These are phyloP conservation scores for Platycheirus albimanus DNA, from an alignment of 2,888 invertebrate species.

Conservation along the genomic window DNA sequence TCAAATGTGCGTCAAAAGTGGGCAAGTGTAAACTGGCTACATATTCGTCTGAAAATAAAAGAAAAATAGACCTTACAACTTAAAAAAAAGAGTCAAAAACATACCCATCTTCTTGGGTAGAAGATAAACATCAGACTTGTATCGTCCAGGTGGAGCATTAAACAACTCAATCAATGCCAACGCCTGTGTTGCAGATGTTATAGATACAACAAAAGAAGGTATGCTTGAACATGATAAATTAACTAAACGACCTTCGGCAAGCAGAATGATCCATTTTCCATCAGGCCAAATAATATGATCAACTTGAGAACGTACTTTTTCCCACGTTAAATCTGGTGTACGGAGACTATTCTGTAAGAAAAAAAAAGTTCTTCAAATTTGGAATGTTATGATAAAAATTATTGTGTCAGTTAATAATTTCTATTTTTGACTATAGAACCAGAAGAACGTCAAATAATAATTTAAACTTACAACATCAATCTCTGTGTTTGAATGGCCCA, in stretches of 20 bases:
- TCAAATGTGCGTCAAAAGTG: constrained; percentile 98
- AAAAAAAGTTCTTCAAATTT: constrained; percentile 47
- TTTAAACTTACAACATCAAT: constrained; percentile 93
- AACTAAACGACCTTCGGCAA: constrained; percentile 97
- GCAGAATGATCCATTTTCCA: constrained; percentile 95
- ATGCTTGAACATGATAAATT: constrained; percentile 98
- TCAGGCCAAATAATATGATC: constrained; percentile 99
- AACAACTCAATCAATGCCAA: constrained; percentile 98
- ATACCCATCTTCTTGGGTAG: constrained; percentile 99
- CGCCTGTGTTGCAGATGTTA: constrained; percentile 98
- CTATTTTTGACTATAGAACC: too few relatives aligned
- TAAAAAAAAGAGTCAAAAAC: constrained; percentile 75
- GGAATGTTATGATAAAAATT: too few relatives aligned
- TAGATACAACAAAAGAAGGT: constrained; percentile 98
- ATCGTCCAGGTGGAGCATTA: constrained; percentile 96
- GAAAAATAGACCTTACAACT: background rate
- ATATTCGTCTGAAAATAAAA: constrained; percentile 90
- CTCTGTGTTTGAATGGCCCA: constrained; percentile 99
- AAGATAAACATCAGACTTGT: constrained; percentile 98
- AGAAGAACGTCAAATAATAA: too few relatives aligned
- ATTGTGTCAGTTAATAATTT: too few relatives aligned
- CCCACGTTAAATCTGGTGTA: constrained; percentile 98
- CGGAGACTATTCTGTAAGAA: constrained; percentile 90
- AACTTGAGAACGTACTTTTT: constrained; percentile 97
- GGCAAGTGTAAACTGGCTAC: constrained; percentile 98